Conservation (phyloP, 64 coral and sea anemone genomes). For the Montipora capricornis region DNA sequence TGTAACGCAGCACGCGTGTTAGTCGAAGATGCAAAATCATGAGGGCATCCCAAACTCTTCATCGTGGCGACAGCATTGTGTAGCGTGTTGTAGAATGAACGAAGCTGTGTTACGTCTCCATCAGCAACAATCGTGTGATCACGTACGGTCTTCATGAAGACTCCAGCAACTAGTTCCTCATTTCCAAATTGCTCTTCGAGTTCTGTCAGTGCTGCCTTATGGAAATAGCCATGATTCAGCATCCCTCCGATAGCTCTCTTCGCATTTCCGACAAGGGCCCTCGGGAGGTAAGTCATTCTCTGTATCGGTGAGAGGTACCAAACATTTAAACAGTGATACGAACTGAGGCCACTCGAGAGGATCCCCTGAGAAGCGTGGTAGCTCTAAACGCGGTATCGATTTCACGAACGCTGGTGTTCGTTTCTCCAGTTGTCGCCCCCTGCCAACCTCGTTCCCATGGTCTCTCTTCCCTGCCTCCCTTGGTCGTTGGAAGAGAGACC, state of each 20-base stretch:
- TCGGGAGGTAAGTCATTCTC: slow-evolving; percentile 58
- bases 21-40: slow-evolving; percentile 60
- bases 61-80: slow-evolving; percentile 47
- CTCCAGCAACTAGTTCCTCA: no score
- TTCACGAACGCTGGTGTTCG: slow-evolving; percentile 23
- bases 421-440: background rate
- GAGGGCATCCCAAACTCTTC: slow-evolving; percentile 45
- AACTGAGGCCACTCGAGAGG: slow-evolving; percentile 73
- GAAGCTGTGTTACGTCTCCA: no score
- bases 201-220: slow-evolving; percentile 56
- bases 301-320: slow-evolving; percentile 62
- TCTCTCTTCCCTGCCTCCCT: no score
- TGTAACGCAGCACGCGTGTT: slow-evolving; percentile 50
- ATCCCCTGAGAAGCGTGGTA: slow-evolving; percentile 60
- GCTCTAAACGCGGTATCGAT: slow-evolving; percentile 52
- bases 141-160: no score
- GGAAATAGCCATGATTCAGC: slow-evolving; percentile 71
- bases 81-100: no score
- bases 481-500: no score
- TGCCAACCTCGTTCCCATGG: no score
- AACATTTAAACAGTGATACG: slow-evolving; percentile 61
- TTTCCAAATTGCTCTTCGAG: slow-evolving; percentile 66
- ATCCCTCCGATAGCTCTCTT: slow-evolving; percentile 68
- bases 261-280: slow-evolving; percentile 27
- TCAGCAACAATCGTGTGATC: no score